Percentiles rank a stretch among this genome's conserved stretches.
These are phyloP conservation scores for Microplitis demolitor DNA, from an alignment of 1,140 invertebrate genomes.

Conservation along the genomic window DNA sequence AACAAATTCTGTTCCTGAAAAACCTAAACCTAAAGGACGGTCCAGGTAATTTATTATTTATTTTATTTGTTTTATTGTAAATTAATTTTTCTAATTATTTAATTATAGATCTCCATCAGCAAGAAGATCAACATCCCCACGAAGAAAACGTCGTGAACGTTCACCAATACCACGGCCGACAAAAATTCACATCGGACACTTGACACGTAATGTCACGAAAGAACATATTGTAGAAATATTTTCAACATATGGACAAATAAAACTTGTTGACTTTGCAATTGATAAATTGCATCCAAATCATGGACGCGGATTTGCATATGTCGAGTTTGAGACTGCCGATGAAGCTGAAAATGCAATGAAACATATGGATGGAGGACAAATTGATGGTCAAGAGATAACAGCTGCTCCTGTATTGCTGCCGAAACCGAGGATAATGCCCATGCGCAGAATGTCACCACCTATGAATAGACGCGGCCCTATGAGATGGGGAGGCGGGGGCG, in stretches of 20 bases:
- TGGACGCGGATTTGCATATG: constrained; percentile 89
- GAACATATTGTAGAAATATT: constrained; percentile 97
- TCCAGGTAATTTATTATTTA: constrained; percentile 56
- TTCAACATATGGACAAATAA: constrained; percentile 87
- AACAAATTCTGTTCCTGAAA: constrained; percentile 61
- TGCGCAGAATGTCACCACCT: constrained; percentile 68
- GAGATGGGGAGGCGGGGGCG: constrained; percentile 52
- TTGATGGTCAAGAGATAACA: constrained; percentile 93
- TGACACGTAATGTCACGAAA: constrained; percentile 91
- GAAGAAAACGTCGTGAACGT: constrained; percentile 71
- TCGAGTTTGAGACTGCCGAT: constrained; percentile 91
- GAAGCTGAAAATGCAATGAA: constrained; percentile 98
- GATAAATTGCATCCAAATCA: constrained; percentile 87
- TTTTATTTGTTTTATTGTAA: not conserved
- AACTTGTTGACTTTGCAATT: constrained; percentile 85
- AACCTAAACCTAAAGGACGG: constrained; percentile 63
- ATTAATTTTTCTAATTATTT: constrained; percentile 11
- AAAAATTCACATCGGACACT: constrained; percentile 89
- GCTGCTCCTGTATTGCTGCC: constrained; percentile 87
- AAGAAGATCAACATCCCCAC: constrained; percentile 62
- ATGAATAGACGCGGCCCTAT: constrained; percentile 66
- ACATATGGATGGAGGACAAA: constrained; percentile 97
- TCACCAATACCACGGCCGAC: constrained; percentile 85
- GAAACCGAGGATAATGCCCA: constrained; percentile 69
- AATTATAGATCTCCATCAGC: constrained; percentile 62